Percentiles rank a stretch among this genome's conserved stretches.
phyloP scores from a whole-genome alignment of 2,113 vertebrate species.

The Periophthalmodon schlosseri region DNA sequence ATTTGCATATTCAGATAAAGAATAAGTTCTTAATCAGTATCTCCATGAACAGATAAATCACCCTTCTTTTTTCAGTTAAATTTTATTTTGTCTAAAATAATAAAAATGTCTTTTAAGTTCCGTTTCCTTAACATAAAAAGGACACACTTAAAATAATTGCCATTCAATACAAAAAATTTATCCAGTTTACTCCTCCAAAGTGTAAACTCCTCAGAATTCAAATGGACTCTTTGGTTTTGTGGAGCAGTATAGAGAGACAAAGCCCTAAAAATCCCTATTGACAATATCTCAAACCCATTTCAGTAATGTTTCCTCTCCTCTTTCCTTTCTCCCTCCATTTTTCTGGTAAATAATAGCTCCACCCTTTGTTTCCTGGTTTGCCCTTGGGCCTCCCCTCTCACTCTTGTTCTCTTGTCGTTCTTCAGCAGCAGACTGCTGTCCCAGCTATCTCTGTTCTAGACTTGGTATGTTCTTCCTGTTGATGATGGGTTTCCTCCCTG shows the following conservation, averaged over 20 bases:
- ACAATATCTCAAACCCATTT: conserved; percentile 25
- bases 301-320: conserved; percentile 71
- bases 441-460: conserved; percentile 99
- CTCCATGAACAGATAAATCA: too few species aligned
- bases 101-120: too few species aligned
- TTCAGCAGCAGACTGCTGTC: conserved; percentile 98
- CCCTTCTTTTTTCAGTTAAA: too few species aligned
- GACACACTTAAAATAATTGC: too few species aligned
- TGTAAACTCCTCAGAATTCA: neutral
- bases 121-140: too few species aligned
- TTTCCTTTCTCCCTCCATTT: conserved; percentile 33
- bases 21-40: too few species aligned
- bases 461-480: conserved; percentile 95
- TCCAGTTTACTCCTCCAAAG: neutral
- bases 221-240: neutral
- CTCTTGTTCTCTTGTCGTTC: conserved; percentile 68
- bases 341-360: conserved; percentile 20
- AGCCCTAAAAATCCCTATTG: conserved; percentile 4
- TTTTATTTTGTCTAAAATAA: too few species aligned
- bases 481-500: conserved; percentile 68
- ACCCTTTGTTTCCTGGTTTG: conserved; percentile 2
- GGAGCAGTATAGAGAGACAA: neutral
- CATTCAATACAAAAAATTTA: too few species aligned
- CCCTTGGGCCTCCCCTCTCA: conserved; percentile 27
- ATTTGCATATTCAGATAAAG: too few species aligned